These are phyloP conservation scores for Euproctis similis DNA, from an alignment of 2,888 invertebrate species.

Conservation along the genomic window DNA sequence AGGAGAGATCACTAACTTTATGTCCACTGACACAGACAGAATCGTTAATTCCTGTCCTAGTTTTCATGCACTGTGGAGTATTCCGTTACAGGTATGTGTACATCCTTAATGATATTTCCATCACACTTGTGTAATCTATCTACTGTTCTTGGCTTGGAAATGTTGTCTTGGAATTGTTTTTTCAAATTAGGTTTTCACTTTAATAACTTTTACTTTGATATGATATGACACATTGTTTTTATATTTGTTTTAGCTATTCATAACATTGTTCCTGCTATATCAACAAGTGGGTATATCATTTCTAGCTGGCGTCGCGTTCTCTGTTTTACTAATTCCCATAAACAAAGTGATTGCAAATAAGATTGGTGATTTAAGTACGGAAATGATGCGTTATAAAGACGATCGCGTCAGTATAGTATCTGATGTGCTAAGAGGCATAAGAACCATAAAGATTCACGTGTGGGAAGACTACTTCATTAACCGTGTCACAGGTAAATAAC, in stretches of 20 bases:
- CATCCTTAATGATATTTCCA: background rate
- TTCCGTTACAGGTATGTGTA: slow-evolving; percentile 92
- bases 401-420: slow-evolving; percentile 89
- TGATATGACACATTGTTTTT: no score
- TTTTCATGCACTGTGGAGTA: slow-evolving; percentile 97
- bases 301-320: slow-evolving; percentile 91
- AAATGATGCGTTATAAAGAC: slow-evolving; percentile 95
- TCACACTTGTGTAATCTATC: background rate
- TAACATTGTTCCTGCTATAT: slow-evolving; percentile 89
- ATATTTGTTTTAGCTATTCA: slow-evolving; percentile 77
- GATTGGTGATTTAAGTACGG: slow-evolving; percentile 89
- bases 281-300: slow-evolving; percentile 93
- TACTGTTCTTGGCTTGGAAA: no score
- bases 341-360: slow-evolving; percentile 92
- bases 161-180: no score
- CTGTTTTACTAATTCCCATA: slow-evolving; percentile 91
- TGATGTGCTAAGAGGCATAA: slow-evolving; percentile 91
- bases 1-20: slow-evolving; percentile 96
- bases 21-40: slow-evolving; percentile 97
- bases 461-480: slow-evolving; percentile 93
- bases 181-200: no score
- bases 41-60: slow-evolving; percentile 97
- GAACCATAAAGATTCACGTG: slow-evolving; percentile 92
- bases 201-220: no score
- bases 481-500: slow-evolving; percentile 77